Evolutionary conservation across 1,140 invertebrate species (phyloP), one percentile per base, ranked within the genome.

Genomic region (Drosophila pruinosa): DNA sequence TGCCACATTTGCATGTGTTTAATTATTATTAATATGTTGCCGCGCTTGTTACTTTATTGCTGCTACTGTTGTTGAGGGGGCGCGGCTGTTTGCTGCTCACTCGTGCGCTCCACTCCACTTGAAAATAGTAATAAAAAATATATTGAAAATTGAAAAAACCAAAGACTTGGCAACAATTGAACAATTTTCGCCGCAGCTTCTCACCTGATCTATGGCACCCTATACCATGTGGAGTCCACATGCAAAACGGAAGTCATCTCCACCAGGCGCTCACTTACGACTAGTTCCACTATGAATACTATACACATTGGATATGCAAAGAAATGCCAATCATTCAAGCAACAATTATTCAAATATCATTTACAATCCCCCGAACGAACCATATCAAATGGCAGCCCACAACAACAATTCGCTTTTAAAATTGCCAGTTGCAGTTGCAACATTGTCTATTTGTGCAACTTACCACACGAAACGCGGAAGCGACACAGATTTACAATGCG

Each of bases 1-100:
- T n/a, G 61, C 72, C 67, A 53, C 63, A 85, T 85, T 85, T 86
- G 81, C 81, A 85, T 85, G 81, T 77, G 48, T 63, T 68, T 85
- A 85, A 85, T 85, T 85, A 75, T 77, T 70, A 68, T 75, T 83
- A 85, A 83, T 68, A 75, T 82, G 59, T 68, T 69, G 68, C 48
- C 69, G 21, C 54, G 58, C 36, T 36, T 63, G 31, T n/a, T 31
- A 5, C 28, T 28, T 48, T 26, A 6, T 14, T 38, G 31, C 19
- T 39, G 36, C 8, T n/a, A n/a, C n/a, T n/a, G n/a, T n/a, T n/a
- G n/a, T n/a, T n/a, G n/a, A 7, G 48, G 48, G 62, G 62, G 77
- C 45, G 61, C 64, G 53, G 53, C 52, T 53, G 28, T 41, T 41
- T 41, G 39, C 28, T 78, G 79, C 39, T 58, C 61, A 75, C 31